These are phyloP conservation scores for Isaurus tuberculatus DNA, from an alignment of 92 coral and sea anemone species.

Conservation along the genomic window DNA sequence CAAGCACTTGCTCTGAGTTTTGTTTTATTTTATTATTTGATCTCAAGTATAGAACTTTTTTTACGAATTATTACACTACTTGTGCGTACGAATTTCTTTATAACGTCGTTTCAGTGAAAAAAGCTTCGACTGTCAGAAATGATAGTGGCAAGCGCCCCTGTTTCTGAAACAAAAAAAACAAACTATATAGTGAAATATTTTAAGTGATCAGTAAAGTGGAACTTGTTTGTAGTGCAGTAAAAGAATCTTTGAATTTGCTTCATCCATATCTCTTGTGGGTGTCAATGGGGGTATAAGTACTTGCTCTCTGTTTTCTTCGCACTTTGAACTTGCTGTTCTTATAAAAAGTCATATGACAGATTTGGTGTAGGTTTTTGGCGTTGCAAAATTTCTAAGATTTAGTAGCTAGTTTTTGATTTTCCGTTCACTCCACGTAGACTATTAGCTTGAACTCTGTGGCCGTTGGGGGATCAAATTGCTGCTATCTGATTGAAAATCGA, in stretches of 20 bases:
- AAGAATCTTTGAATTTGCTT: no score
- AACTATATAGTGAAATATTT: background rate
- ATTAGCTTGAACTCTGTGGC: conserved; percentile 27
- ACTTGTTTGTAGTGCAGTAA: no score
- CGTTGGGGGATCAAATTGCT: conserved; percentile 42
- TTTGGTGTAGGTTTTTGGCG: background rate
- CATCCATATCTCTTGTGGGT: no score
- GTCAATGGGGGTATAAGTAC: no score
- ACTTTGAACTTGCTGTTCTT: background rate
- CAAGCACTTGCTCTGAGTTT: conserved; percentile 19
- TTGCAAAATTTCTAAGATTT: background rate
- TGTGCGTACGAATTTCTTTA: background rate
- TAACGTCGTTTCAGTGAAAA: background rate
- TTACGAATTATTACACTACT: background rate
- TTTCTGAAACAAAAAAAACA: no score
- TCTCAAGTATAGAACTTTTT: background rate
- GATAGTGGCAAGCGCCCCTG: background rate
- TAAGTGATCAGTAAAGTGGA: no score
- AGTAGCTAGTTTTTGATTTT: background rate
- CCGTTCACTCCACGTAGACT: background rate
- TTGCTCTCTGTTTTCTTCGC: background rate
- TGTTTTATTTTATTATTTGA: background rate
- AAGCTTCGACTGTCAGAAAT: background rate
- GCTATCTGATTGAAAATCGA: conserved; percentile 53
- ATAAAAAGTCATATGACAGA: conserved; percentile 1